Percentiles rank a stretch among this genome's conserved stretches.
These are phyloP conservation scores for Vespertilio murinus DNA, from an alignment of 2,797 vertebrate genomes.

Conservation along the genomic window DNA sequence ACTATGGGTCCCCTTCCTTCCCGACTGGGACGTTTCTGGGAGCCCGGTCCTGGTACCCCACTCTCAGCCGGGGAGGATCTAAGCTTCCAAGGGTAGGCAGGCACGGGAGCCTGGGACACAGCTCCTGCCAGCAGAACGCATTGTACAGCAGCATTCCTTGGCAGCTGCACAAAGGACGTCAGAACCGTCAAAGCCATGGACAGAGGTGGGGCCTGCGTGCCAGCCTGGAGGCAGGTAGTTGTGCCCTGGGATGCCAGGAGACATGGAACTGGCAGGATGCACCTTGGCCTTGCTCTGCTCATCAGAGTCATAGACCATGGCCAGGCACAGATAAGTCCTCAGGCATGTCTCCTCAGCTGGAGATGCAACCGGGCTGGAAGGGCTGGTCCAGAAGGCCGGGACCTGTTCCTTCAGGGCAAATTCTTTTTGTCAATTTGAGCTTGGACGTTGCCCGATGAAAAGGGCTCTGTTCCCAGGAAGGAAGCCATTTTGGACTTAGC, in stretches of 20 bases:
- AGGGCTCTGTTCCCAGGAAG: slow-evolving; percentile 1
- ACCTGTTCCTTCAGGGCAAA: neutral
- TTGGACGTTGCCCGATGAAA: slow-evolving; percentile 3
- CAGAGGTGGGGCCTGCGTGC: slow-evolving; percentile 36
- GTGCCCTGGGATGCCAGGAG: neutral
- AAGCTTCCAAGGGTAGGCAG: neutral
- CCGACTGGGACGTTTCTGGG: rapidly evolving
- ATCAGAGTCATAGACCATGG: neutral
- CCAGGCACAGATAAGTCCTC: neutral
- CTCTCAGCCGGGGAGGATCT: neutral
- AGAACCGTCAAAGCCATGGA: neutral
- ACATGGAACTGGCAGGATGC: neutral
- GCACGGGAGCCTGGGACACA: neutral
- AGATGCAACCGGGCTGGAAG: neutral
- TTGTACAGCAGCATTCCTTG: slow-evolving; percentile 39
- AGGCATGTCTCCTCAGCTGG: neutral
- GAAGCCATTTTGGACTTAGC: neutral
- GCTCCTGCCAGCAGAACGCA: slow-evolving; percentile 17
- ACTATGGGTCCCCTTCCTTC: neutral
- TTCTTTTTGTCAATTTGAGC: slow-evolving; percentile 27
- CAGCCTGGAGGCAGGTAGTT: neutral
- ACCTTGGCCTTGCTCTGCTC: neutral
- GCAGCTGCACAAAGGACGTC: slow-evolving; percentile 21
- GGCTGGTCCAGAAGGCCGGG: neutral
- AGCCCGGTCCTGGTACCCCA: neutral